Conservation (phyloP, 2,888 invertebrate genomes). For the Octonoba sinensis region DNA sequence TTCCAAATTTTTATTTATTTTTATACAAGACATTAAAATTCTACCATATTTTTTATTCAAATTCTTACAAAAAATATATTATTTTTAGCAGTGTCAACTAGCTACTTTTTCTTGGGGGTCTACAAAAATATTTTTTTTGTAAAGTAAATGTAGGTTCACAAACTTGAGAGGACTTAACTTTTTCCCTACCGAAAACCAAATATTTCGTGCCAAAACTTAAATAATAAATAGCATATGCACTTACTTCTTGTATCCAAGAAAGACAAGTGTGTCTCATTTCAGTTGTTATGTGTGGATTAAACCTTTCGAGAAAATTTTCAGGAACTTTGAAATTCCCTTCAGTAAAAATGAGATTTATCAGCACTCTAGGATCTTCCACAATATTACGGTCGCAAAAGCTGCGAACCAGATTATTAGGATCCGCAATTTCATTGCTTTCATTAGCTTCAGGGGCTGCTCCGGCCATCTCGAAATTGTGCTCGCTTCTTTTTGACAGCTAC, state of each 20-base stretch:
- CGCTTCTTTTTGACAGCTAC: background rate
- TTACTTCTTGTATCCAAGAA: background rate
- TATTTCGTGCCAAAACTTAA: background rate
- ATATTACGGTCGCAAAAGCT: conserved; percentile 38
- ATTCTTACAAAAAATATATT: background rate
- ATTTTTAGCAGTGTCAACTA: background rate
- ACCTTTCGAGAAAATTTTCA: background rate
- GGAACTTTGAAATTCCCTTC: conserved; percentile 36
- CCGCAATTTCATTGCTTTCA: background rate
- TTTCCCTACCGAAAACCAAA: no score
- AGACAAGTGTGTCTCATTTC: background rate
- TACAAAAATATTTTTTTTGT: background rate
- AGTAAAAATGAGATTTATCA: conserved; percentile 37
- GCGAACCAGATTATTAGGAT: background rate
- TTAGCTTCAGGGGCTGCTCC: background rate
- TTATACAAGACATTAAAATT: no score
- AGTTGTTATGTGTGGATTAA: background rate
- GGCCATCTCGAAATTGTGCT: no score
- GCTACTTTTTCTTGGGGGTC: background rate
- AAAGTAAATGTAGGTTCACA: background rate
- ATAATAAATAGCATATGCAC: background rate
- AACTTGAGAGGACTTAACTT: background rate
- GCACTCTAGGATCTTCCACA: conserved; percentile 49
- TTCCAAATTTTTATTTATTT: no score
- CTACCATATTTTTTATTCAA: no score